Percentiles rank a stretch among this genome's conserved stretches.
phyloP scores from a whole-genome alignment of 2,113 vertebrate genomes.

The Pelecanus crispus region DNA sequence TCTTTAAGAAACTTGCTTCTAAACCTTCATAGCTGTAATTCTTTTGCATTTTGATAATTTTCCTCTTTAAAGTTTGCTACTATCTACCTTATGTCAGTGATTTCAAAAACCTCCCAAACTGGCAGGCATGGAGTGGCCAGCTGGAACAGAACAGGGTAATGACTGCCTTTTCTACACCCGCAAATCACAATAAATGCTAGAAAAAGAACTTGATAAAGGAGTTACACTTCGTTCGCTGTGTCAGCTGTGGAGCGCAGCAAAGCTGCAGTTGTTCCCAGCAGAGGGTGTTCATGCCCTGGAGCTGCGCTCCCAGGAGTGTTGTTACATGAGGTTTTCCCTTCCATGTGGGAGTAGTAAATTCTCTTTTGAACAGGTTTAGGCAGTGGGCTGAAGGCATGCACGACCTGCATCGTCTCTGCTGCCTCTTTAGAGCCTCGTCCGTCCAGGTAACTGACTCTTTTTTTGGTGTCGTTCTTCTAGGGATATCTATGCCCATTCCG shows the following conservation, averaged over 20 bases:
- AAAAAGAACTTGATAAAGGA: neutral
- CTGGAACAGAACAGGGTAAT: neutral
- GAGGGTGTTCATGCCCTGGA: neutral
- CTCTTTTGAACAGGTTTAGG: neutral
- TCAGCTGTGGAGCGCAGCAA: neutral
- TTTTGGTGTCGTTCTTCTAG: conserved; percentile 60
- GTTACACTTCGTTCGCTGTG: accelerated
- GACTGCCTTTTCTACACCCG: neutral
- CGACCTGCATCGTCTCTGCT: neutral
- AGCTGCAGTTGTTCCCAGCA: neutral
- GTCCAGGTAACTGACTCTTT: neutral
- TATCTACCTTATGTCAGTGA: neutral
- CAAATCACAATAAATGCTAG: neutral
- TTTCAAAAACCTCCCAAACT: neutral
- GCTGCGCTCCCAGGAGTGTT: neutral
- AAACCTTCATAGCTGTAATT: neutral
- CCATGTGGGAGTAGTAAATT: neutral
- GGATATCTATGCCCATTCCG: conserved; percentile 92
- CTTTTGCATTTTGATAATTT: neutral
- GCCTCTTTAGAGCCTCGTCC: neutral
- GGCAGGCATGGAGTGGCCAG: neutral
- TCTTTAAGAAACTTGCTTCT: neutral
- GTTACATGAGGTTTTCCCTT: neutral
- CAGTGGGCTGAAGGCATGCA: neutral
- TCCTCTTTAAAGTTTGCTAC: neutral